Evolutionary conservation across 2,888 invertebrate genomes (phyloP).

Genomic region (Teinopalpus imperialis): DNA sequence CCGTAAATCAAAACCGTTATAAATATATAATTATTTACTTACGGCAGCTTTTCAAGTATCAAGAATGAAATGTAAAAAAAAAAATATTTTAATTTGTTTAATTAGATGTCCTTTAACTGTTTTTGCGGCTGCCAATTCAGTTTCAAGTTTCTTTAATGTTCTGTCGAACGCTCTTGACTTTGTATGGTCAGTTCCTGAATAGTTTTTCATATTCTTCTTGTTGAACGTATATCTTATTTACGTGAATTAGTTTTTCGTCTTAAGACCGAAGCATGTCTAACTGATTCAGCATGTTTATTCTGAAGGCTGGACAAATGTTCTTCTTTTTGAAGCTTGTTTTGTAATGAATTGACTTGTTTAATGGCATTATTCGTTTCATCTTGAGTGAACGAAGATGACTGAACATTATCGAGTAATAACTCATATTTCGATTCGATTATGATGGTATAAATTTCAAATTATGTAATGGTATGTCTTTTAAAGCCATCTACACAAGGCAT

Average conservation of each 20-base stretch:
- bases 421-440: slow-evolving; percentile 75
- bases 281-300: slow-evolving; percentile 67
- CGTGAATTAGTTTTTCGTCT: slow-evolving; percentile 67
- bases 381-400: slow-evolving; percentile 69
- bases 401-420: slow-evolving; percentile 67
- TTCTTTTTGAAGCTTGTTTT: slow-evolving; percentile 70
- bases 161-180: slow-evolving; percentile 41
- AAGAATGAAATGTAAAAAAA: too few species aligned
- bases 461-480: too few species aligned
- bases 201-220: slow-evolving; percentile 70
- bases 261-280: slow-evolving; percentile 68
- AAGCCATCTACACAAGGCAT: too few species aligned
- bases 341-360: slow-evolving; percentile 65
- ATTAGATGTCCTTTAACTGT: slow-evolving; percentile 49
- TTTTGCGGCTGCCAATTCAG: slow-evolving; percentile 47
- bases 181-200: slow-evolving; percentile 52
- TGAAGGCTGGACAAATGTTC: slow-evolving; percentile 63
- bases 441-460: slow-evolving; percentile 76
- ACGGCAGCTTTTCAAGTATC: too few species aligned
- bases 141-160: slow-evolving; percentile 44
- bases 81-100: slow-evolving; percentile 43
- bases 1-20: too few species aligned
- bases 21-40: too few species aligned
- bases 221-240: slow-evolving; percentile 65
- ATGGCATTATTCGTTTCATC: slow-evolving; percentile 69